Evolutionary conservation across 2,888 invertebrate species (phyloP), one percentile per base, ranked within the genome.

Genomic region (Merodon equestris): DNA sequence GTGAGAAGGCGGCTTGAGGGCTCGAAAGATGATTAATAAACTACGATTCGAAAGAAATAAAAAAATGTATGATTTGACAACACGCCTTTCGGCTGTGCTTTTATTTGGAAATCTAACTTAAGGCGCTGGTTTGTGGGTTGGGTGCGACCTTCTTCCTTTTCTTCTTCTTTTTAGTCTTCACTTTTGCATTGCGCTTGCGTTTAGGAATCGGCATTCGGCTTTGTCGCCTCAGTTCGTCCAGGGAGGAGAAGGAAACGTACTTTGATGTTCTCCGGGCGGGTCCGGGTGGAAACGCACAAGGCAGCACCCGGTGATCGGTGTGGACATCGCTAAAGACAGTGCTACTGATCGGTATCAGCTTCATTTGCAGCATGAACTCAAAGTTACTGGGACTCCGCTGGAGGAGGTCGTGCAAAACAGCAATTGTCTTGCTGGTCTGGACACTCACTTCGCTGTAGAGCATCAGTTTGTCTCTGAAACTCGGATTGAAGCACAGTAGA

Each of bases 381-480:
- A 85, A 57, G 63, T 85, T 83, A 9, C 60, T 84, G 1, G 86
- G 85, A 3, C 66, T 27, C 0, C 60, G 77, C 2, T 61, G 54
- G 0, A 87, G 34, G 1, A 87, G 51, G 0, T 83, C 70, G 19
- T 84, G 79, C 13, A 87, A 44, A 4, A 66, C 73, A 7, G 87
- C 75, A n/a, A 63, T 38, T 1, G 84, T 82, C 13, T 85, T 83
- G 5, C 83, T 38, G 0, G 84, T 81, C 0, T 76, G 58, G 12
- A 83, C 84, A 14, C 53, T 17, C 0, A 84, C 72, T 1, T 85
- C 83, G 0, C 67, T 70, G n/a, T 87, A 86, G 0, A 87, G 75
- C 48, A 87, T 58, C 1, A 88, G 76, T 36, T 85, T 85, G 2
- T 87, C 85, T 1, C 67, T 82, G 45, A 83, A 84, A 47, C 85